Evolutionary conservation across 1,140 invertebrate species (phyloP).

Genomic region (Lamellibrachia luymesi): DNA sequence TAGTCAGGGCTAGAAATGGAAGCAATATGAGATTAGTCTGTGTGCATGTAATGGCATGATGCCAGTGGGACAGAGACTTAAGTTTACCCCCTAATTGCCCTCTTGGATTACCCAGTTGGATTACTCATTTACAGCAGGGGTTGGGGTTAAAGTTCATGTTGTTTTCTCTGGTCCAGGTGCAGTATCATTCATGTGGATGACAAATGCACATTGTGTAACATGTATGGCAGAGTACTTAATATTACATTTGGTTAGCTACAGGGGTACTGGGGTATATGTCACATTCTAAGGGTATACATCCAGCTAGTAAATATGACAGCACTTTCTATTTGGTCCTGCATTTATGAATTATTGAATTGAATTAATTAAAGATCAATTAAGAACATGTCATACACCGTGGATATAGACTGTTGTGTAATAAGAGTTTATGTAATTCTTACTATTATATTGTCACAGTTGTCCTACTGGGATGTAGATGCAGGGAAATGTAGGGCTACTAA

Average conservation of each 20-base stretch:
- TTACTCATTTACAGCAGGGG: not conserved
- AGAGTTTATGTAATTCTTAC: too few relatives aligned
- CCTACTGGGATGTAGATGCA: too few relatives aligned
- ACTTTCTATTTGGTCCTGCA: too few relatives aligned
- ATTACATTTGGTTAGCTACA: not conserved
- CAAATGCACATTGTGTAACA: not conserved
- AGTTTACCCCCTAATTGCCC: not conserved
- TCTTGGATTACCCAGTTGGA: not conserved
- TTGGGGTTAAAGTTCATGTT: not conserved
- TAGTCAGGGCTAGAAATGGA: not conserved
- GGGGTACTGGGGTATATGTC: not conserved
- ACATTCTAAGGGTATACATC: not conserved
- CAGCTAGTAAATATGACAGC: not conserved
- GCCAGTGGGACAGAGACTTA: not conserved
- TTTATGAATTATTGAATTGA: too few relatives aligned
- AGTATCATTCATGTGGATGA: not conserved
- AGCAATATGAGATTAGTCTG: not conserved
- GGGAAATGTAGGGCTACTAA: too few relatives aligned
- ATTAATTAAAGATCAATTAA: too few relatives aligned
- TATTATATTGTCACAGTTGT: too few relatives aligned
- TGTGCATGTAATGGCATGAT: not conserved
- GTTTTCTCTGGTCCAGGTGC: not conserved
- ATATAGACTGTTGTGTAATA: too few relatives aligned
- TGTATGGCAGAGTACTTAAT: not conserved
- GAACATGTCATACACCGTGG: too few relatives aligned